Evolutionary conservation across 2,113 vertebrate genomes (phyloP).

Genomic region (Engraulis encrasicolus): DNA sequence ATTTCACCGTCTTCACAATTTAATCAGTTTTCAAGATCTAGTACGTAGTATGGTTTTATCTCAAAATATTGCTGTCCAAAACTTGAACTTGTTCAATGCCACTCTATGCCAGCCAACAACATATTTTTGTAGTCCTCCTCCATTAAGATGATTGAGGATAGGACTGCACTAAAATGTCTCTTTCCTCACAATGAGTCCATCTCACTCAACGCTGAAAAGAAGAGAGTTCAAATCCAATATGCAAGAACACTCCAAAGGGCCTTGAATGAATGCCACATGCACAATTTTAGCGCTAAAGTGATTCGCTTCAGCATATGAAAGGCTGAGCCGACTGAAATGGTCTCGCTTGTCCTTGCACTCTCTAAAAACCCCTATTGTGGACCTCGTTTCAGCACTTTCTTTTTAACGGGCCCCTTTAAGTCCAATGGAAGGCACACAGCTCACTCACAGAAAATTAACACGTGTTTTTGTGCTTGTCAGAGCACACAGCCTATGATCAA

Average conservation of each 20-base stretch:
- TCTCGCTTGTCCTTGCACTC: constrained; percentile 51
- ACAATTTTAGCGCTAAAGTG: constrained; percentile 43
- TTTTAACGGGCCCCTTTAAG: constrained; percentile 43
- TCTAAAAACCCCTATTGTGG: constrained; percentile 52
- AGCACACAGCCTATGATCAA: not conserved
- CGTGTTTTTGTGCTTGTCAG: not conserved
- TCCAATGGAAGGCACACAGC: constrained; percentile 26
- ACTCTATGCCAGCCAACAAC: not conserved
- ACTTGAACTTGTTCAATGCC: not conserved
- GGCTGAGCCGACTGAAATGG: constrained; percentile 36
- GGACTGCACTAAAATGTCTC: not conserved
- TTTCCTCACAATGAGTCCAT: not conserved
- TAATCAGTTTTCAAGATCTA: too few relatives aligned
- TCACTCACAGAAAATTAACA: constrained; percentile 17
- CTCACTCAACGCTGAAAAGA: not conserved
- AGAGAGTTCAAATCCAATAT: not conserved
- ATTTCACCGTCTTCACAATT: too few relatives aligned
- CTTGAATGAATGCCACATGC: constrained; percentile 27
- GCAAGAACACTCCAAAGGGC: not conserved
- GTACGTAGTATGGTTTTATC: too few relatives aligned
- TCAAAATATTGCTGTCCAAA: not conserved
- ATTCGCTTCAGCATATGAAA: constrained; percentile 46
- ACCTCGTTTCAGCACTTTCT: constrained; percentile 41
- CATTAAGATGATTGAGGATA: not conserved
- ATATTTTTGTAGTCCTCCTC: not conserved